Conservation (phyloP, 2,113 vertebrate species). For the Phylloscopus trochilus region DNA sequence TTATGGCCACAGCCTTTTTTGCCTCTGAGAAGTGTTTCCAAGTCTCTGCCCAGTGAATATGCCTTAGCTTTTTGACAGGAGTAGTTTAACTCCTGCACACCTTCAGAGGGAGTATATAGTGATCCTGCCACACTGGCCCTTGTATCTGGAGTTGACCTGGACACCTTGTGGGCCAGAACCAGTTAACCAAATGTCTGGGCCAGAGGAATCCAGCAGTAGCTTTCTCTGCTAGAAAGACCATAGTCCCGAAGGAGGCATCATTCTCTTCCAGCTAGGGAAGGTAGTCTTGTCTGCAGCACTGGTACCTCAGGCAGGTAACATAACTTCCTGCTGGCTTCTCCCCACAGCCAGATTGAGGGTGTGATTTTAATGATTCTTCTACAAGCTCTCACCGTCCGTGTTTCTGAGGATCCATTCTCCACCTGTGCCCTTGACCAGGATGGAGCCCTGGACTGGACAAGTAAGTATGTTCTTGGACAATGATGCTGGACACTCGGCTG, state of each 20-base stretch:
- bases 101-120: not conserved
- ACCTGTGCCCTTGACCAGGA: slow-evolving; percentile 72
- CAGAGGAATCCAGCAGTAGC: not conserved
- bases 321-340: not conserved
- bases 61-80: not conserved
- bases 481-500: accelerated
- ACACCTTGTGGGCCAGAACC: not conserved
- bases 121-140: not conserved
- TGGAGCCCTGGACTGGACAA: slow-evolving; percentile 81
- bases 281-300: not conserved
- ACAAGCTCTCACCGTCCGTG: slow-evolving; percentile 68
- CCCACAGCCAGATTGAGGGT: slow-evolving; percentile 83
- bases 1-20: not conserved
- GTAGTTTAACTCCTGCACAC: not conserved
- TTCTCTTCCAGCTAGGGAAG: not conserved
- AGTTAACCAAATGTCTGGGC: not conserved
- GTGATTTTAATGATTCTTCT: slow-evolving; percentile 80
- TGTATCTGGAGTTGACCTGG: not conserved
- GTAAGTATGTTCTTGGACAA: slow-evolving; percentile 63
- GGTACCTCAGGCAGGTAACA: not conserved
- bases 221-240: not conserved
- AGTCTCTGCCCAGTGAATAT: not conserved
- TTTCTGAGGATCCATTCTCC: slow-evolving; percentile 66
- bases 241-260: not conserved
- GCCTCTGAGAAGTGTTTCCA: not conserved